Evolutionary conservation across 1,140 invertebrate species (phyloP).

Genomic region (Uloborus diversus): DNA sequence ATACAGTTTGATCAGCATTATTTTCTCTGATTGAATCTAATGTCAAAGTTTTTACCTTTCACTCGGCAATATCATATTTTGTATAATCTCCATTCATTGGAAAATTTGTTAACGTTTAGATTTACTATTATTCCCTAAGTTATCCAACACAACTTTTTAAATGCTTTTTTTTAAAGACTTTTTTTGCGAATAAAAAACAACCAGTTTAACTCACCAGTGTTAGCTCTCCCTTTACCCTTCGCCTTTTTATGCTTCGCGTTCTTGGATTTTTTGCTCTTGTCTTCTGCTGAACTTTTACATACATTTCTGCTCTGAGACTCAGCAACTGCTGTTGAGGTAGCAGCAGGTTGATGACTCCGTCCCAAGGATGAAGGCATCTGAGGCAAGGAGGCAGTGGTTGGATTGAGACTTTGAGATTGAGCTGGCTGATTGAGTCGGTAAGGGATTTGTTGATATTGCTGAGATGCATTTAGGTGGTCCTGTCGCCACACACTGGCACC

Average conservation of each 20-base stretch:
- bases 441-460: background rate
- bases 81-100: too few species aligned
- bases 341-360: background rate
- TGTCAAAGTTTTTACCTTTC: too few species aligned
- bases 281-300: background rate
- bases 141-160: too few species aligned
- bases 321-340: background rate
- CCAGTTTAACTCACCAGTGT: slow-evolving; percentile 22
- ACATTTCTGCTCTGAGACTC: background rate
- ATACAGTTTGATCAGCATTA: too few species aligned
- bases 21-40: too few species aligned
- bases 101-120: too few species aligned
- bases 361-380: background rate
- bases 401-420: background rate
- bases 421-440: background rate
- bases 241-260: background rate
- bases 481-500: background rate
- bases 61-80: too few species aligned
- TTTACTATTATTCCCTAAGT: too few species aligned
- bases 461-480: background rate
- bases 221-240: slow-evolving; percentile 9
- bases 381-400: background rate
- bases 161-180: too few species aligned
- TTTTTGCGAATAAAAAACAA: too few species aligned
- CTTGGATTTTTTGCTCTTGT: slow-evolving; percentile 15